Conservation (phyloP, 2,888 invertebrate species). For the Heliconius hortense region DNA sequence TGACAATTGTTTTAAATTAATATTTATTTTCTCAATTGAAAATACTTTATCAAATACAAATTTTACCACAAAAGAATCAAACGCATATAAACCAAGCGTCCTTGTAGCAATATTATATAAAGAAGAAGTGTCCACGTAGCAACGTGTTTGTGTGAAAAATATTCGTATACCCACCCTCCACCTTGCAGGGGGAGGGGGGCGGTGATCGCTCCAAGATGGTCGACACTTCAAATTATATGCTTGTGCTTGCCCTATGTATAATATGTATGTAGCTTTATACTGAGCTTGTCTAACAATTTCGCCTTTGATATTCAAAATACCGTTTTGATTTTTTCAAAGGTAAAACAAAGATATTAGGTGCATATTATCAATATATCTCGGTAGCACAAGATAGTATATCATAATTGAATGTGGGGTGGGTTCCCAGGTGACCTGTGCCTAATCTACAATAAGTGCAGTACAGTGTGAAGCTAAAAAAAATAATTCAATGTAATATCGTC, state of each 20-base stretch:
- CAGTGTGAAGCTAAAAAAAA: too few relatives aligned
- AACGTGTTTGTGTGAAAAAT: slow-evolving; percentile 83
- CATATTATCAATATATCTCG: too few relatives aligned
- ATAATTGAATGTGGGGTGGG: too few relatives aligned
- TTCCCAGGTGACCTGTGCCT: too few relatives aligned
- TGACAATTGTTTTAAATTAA: too few relatives aligned
- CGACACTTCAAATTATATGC: slow-evolving; percentile 43
- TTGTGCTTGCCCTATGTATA: slow-evolving; percentile 36
- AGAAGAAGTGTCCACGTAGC: slow-evolving; percentile 79
- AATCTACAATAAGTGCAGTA: too few relatives aligned
- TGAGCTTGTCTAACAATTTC: slow-evolving; percentile 10
- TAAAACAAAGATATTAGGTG: too few relatives aligned
- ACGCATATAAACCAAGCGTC: slow-evolving; percentile 58
- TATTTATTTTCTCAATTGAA: too few relatives aligned
- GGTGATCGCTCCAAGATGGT: slow-evolving; percentile 70
- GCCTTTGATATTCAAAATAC: neutral
- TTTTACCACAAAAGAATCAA: neutral
- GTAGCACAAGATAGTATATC: too few relatives aligned
- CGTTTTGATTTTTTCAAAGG: neutral
- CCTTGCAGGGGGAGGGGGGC: slow-evolving; percentile 47
- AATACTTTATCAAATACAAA: neutral
- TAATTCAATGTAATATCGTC: too few relatives aligned
- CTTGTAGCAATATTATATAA: slow-evolving; percentile 76
- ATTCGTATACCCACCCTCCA: slow-evolving; percentile 75
- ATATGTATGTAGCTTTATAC: slow-evolving; percentile 7